Percentiles rank a stretch among this genome's conserved stretches.
These are phyloP conservation scores for Paguma larvata DNA, from an alignment of 2,797 vertebrate species.

Conservation along the genomic window DNA sequence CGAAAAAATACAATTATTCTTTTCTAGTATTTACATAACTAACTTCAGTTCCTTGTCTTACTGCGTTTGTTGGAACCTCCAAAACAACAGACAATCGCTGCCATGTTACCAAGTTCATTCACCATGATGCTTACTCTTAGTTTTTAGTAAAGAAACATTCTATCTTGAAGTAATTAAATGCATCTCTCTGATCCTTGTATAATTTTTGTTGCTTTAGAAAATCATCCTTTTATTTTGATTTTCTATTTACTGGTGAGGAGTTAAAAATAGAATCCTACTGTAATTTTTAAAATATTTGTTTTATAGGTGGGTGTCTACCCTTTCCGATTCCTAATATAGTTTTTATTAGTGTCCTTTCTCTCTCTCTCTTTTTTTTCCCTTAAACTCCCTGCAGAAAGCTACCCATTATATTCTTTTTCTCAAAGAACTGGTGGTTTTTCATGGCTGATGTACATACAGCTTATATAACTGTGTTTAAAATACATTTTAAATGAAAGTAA, in stretches of 20 bases:
- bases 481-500: neutral
- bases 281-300: neutral
- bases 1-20: neutral
- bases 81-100: neutral
- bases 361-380: neutral
- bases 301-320: neutral
- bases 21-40: neutral
- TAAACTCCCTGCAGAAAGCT: neutral
- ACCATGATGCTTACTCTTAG: neutral
- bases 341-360: neutral
- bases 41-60: constrained; percentile 7
- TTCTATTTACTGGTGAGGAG: neutral
- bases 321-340: constrained; percentile 15
- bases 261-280: constrained; percentile 16
- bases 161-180: constrained; percentile 16
- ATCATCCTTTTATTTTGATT: neutral
- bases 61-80: neutral
- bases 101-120: constrained; percentile 16
- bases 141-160: constrained; percentile 52
- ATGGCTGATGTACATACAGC: neutral
- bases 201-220: constrained; percentile 5
- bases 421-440: constrained; percentile 21
- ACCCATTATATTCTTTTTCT: constrained; percentile 15
- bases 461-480: constrained; percentile 9
- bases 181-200: neutral